Conservation (phyloP, 2,113 vertebrate species). For the Peromyscus polionotus region DNA sequence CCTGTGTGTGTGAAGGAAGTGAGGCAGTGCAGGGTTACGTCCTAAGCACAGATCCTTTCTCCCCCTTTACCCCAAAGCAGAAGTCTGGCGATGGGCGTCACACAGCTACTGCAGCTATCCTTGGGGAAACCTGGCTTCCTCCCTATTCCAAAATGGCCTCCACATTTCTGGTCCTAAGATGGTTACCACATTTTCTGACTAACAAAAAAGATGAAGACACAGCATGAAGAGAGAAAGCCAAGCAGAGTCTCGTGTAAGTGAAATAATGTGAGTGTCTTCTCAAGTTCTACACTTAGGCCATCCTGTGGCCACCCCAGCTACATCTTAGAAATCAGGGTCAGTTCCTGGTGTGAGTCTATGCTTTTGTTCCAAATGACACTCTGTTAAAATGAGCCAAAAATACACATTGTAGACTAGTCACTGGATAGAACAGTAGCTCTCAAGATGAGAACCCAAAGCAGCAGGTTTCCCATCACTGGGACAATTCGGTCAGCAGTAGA, state of each 20-base stretch:
- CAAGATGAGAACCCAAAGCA: not conserved
- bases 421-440: not conserved
- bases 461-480: not conserved
- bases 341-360: no score
- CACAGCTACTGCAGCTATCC: no score
- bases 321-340: not conserved
- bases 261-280: not conserved
- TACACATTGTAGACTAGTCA: not conserved
- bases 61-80: not conserved
- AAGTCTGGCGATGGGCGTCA: not conserved
- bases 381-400: not conserved
- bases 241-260: rapidly evolving
- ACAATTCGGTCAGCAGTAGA: not conserved
- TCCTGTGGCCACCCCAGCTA: no score
- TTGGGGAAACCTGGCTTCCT: not conserved
- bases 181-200: not conserved
- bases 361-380: not conserved
- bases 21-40: not conserved
- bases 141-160: not conserved
- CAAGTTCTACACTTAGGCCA: rapidly evolving
- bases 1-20: not conserved
- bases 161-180: not conserved
- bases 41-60: not conserved
- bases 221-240: not conserved
- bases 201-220: not conserved